phyloP scores from a whole-genome alignment of 2,113 vertebrate genomes.

The Cromileptes altivelis region DNA sequence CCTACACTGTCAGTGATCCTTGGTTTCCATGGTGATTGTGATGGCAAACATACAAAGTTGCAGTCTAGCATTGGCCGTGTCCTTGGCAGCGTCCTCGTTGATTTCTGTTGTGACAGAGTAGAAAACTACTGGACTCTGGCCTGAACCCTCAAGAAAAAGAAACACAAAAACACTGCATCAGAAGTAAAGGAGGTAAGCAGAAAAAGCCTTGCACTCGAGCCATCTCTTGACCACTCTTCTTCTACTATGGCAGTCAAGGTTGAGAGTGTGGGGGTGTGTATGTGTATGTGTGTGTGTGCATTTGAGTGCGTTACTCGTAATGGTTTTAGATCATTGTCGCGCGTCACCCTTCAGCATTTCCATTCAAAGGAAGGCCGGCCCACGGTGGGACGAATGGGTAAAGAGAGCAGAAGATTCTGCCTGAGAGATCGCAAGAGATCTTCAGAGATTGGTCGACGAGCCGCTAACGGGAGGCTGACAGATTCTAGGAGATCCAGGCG shows the following conservation, averaged over 20 bases:
- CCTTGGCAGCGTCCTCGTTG: conserved; percentile 66
- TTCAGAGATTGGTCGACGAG: conserved; percentile 58
- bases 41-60: conserved; percentile 73
- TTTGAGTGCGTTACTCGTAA: conserved; percentile 40
- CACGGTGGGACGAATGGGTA: conserved; percentile 64
- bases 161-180: conserved; percentile 79
- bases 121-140: conserved; percentile 72
- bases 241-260: conserved; percentile 68
- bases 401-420: conserved; percentile 73
- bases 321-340: conserved; percentile 74
- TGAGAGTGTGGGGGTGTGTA: conserved; percentile 39
- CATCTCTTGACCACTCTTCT: conserved; percentile 61
- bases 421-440: conserved; percentile 69
- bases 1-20: conserved; percentile 58
- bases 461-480: conserved; percentile 13
- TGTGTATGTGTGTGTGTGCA: conserved; percentile 38
- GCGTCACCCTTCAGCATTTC: conserved; percentile 70
- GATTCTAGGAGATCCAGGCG: conserved; percentile 93
- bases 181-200: conserved; percentile 81
- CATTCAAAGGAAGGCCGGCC: conserved; percentile 71
- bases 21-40: conserved; percentile 79
- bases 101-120: conserved; percentile 68
- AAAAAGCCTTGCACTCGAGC: conserved; percentile 69
- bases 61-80: conserved; percentile 55
- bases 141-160: conserved; percentile 69